A percentile compares a stretch with the other conserved stretches of the same genome.
phyloP scores from a whole-genome alignment of 1,140 invertebrate genomes.

The Drosophila equinoxialis region DNA sequence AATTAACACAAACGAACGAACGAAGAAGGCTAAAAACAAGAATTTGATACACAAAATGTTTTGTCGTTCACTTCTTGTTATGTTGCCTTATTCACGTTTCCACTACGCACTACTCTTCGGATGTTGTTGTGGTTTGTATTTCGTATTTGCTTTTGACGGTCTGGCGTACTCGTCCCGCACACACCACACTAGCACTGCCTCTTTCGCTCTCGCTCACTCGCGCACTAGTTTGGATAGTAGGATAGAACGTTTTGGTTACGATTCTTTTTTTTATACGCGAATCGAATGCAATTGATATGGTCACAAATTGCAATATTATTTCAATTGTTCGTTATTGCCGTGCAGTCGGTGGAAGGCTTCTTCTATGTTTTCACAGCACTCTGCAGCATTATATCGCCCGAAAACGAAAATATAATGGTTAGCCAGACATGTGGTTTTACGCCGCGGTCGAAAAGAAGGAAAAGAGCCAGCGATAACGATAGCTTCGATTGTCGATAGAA shows the following conservation, averaged over 20 bases:
- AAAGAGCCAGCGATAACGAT: constrained; percentile 40
- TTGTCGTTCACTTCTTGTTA: constrained; percentile 11
- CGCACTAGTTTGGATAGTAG: constrained; percentile 38
- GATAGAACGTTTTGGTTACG: constrained; percentile 71
- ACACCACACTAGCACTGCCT: constrained; percentile 26
- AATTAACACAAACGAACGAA: constrained; percentile 12
- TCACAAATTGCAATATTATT: constrained; percentile 57
- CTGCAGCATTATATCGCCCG: constrained; percentile 75
- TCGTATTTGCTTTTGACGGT: constrained; percentile 67
- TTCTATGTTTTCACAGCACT: constrained; percentile 73
- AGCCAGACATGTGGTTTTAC: constrained; percentile 83
- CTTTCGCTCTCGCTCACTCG: constrained; percentile 38
- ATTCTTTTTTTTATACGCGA: constrained; percentile 39
- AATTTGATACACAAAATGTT: constrained; percentile 34
- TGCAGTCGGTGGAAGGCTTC: constrained; percentile 52
- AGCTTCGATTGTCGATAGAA: not conserved
- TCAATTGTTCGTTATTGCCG: constrained; percentile 61
- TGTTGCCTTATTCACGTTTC: constrained; percentile 17
- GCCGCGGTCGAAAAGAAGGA: constrained; percentile 76
- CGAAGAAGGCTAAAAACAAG: constrained; percentile 18
- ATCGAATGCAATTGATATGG: constrained; percentile 50
- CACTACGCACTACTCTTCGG: constrained; percentile 52
- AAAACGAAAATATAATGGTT: constrained; percentile 74
- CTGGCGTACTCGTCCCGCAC: constrained; percentile 47
- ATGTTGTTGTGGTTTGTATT: constrained; percentile 64